phyloP scores from a whole-genome alignment of 2,797 vertebrate species.

The Dendrocincla fuliginosa region DNA sequence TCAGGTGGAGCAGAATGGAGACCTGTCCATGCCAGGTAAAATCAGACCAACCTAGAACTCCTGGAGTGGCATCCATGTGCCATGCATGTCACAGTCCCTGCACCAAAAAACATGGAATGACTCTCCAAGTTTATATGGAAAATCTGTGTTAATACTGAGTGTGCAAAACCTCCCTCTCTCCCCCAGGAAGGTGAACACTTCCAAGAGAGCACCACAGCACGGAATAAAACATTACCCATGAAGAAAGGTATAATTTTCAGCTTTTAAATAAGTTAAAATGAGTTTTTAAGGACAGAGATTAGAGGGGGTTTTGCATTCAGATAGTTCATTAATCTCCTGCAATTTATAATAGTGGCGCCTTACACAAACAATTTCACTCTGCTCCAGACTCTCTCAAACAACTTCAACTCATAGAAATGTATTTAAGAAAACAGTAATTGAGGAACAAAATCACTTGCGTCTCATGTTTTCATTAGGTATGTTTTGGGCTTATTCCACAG shows the following conservation, averaged over 20 bases:
- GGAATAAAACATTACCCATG: neutral
- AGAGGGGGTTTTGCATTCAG: neutral
- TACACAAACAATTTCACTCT: neutral
- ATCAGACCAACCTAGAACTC: neutral
- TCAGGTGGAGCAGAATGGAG: neutral
- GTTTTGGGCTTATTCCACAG: neutral
- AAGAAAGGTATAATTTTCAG: neutral
- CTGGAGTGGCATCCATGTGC: neutral
- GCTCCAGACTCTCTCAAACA: neutral
- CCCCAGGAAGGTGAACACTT: neutral
- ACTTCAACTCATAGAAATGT: neutral
- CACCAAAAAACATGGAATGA: neutral
- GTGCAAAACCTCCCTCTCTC: neutral
- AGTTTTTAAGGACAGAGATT: neutral
- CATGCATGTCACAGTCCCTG: rapidly evolving
- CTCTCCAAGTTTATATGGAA: neutral
- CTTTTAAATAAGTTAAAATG: neutral
- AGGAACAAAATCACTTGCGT: neutral
- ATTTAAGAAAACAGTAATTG: neutral
- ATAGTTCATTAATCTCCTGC: neutral
- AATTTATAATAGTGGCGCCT: neutral
- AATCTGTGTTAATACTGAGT: neutral
- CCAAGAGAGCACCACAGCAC: neutral
- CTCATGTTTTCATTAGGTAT: neutral
- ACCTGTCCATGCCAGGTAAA: neutral